A percentile compares a stretch with the other conserved stretches of the same genome.
These are phyloP conservation scores for Micrasema minimum DNA, from an alignment of 1,140 invertebrate genomes.

Conservation along the genomic window DNA sequence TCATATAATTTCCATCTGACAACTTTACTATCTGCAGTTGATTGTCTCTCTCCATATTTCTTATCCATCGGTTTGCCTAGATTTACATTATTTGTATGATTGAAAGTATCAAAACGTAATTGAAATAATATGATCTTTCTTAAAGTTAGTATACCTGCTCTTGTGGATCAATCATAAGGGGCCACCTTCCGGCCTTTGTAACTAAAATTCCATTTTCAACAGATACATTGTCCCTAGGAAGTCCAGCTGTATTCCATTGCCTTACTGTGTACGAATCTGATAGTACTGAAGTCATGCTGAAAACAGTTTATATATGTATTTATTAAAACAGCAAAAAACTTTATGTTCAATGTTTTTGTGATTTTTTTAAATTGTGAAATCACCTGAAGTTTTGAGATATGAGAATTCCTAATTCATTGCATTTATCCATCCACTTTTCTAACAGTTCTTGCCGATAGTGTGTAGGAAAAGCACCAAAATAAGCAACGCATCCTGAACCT, in stretches of 20 bases:
- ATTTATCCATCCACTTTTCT: conserved; percentile 74
- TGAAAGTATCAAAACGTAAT: not conserved
- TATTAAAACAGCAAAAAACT: too few relatives aligned
- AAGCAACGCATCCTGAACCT: conserved; percentile 86
- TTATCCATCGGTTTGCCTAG: conserved; percentile 88
- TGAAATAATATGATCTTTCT: too few relatives aligned
- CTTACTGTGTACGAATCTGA: conserved; percentile 87
- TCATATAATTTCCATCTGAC: conserved; percentile 78
- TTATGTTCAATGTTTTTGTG: too few relatives aligned
- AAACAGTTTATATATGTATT: too few relatives aligned
- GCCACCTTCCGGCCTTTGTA: conserved; percentile 82
- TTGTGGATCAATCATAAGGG: conserved; percentile 91
- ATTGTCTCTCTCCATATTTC: conserved; percentile 81
- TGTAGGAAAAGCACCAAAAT: conserved; percentile 87
- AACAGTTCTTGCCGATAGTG: conserved; percentile 77
- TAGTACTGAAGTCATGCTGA: conserved; percentile 76
- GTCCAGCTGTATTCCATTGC: conserved; percentile 84
- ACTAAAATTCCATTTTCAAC: conserved; percentile 90
- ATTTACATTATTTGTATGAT: conserved; percentile 18
- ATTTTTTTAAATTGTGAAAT: too few relatives aligned
- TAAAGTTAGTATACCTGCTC: conserved; percentile 79
- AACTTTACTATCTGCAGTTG: conserved; percentile 82
- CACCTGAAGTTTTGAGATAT: conserved; percentile 75
- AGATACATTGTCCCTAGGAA: conserved; percentile 85
- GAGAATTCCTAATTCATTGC: conserved; percentile 73